Evolutionary conservation across 2,797 vertebrate species (phyloP).

Genomic region (Argya squamiceps): DNA sequence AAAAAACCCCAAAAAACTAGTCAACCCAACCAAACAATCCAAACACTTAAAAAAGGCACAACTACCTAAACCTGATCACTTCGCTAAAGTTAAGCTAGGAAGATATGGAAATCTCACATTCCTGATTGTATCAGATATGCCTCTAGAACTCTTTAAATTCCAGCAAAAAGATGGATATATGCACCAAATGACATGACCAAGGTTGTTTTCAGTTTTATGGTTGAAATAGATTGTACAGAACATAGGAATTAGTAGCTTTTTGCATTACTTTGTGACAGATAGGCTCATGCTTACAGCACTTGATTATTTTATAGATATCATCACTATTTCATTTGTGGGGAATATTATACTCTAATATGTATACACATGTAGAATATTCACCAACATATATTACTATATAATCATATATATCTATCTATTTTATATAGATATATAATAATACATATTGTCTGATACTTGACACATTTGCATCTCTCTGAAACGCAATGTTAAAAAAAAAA

Average conservation of each 20-base stretch:
- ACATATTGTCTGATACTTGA: background rate
- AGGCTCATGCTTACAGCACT: background rate
- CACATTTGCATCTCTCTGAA: background rate
- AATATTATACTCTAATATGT: background rate
- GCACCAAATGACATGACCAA: background rate
- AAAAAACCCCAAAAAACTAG: background rate
- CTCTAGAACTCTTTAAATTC: background rate
- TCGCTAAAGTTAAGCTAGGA: background rate
- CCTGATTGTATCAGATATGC: background rate
- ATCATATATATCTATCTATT: background rate
- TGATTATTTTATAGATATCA: background rate
- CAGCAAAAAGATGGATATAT: background rate
- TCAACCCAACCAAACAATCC: background rate
- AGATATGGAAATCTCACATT: background rate
- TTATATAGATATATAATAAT: background rate
- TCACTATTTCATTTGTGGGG: background rate
- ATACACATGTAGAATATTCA: background rate
- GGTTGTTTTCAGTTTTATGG: background rate
- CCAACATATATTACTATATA: background rate
- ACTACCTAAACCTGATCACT: background rate
- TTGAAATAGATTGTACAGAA: background rate
- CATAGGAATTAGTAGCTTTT: background rate
- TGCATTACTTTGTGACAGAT: background rate
- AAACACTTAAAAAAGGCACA: background rate
- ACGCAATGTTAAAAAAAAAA: background rate